These are phyloP conservation scores for Oscheius myriophilus DNA, from an alignment of 2,888 invertebrate species.

Conservation along the genomic window DNA sequence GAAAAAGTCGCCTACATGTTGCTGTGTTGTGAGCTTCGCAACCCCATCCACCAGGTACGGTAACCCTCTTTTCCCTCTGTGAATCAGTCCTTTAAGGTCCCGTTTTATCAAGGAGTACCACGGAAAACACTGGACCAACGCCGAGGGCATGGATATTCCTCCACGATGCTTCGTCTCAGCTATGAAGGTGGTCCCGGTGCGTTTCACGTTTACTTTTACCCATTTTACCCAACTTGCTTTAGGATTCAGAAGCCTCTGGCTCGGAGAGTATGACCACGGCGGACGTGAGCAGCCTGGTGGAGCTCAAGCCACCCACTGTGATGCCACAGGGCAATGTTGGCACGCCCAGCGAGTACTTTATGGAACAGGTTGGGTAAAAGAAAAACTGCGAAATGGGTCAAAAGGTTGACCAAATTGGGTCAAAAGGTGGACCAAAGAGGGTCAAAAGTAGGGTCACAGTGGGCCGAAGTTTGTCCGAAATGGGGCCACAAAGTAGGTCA, in stretches of 20 bases:
- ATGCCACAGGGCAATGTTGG: conserved; percentile 77
- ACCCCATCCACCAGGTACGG: conserved; percentile 18
- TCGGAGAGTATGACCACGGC: conserved; percentile 22
- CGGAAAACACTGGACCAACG: conserved; percentile 37
- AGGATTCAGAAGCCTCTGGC: neutral
- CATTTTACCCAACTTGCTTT: neutral
- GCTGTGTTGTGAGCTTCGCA: conserved; percentile 41
- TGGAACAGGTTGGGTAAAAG: conserved; percentile 63
- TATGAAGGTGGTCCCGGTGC: conserved; percentile 33
- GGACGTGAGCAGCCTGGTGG: conserved; percentile 56
- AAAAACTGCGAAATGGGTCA: neutral
- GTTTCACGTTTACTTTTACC: no score
- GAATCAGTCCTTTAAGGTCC: conserved; percentile 23
- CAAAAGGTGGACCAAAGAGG: no score
- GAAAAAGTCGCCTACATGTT: conserved; percentile 33
- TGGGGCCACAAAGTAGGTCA: no score
- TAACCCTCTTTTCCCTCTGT: neutral
- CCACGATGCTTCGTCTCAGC: conserved; percentile 43
- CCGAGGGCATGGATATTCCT: conserved; percentile 29
- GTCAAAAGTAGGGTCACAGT: no score
- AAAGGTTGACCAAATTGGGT: neutral
- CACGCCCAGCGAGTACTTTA: conserved; percentile 74
- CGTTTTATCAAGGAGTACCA: conserved; percentile 45
- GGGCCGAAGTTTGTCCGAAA: no score
- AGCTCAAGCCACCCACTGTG: conserved; percentile 71